Evolutionary conservation across 1,140 invertebrate species (phyloP).

Genomic region (Camponotus pennsylvanicus): DNA sequence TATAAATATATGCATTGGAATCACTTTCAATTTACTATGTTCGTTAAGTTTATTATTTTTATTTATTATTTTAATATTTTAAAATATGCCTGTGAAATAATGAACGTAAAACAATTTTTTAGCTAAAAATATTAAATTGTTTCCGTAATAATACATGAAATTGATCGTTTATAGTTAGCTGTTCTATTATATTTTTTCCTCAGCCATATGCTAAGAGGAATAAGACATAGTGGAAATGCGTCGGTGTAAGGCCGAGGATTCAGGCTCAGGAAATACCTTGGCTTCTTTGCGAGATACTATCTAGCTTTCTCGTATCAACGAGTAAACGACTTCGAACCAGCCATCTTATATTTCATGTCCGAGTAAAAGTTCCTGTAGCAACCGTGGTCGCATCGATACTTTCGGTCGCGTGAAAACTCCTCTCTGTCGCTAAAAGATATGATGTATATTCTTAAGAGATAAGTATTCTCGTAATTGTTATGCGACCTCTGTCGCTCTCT

Average conservation of each 20-base stretch:
- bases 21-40: slow-evolving; percentile 18
- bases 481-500: neutral
- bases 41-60: neutral
- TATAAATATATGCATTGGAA: neutral
- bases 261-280: slow-evolving; percentile 70
- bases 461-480: slow-evolving; percentile 45
- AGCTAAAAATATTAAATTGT: neutral
- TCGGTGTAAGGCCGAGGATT: slow-evolving; percentile 27
- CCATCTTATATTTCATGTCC: slow-evolving; percentile 77
- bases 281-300: slow-evolving; percentile 76
- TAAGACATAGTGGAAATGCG: neutral
- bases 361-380: slow-evolving; percentile 73
- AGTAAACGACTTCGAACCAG: slow-evolving; percentile 78
- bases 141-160: neutral
- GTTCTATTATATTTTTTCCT: neutral
- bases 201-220: neutral
- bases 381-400: slow-evolving; percentile 56
- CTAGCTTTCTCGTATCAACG: slow-evolving; percentile 82
- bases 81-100: neutral
- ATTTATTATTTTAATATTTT: neutral
- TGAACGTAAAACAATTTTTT: neutral
- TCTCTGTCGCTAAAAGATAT: slow-evolving; percentile 1
- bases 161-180: slow-evolving; percentile 11
- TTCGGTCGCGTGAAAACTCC: slow-evolving; percentile 18
- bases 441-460: slow-evolving; percentile 38